Evolutionary conservation across 23 tunicate species (phyloP).

Genomic region (Halocynthia roretzi): DNA sequence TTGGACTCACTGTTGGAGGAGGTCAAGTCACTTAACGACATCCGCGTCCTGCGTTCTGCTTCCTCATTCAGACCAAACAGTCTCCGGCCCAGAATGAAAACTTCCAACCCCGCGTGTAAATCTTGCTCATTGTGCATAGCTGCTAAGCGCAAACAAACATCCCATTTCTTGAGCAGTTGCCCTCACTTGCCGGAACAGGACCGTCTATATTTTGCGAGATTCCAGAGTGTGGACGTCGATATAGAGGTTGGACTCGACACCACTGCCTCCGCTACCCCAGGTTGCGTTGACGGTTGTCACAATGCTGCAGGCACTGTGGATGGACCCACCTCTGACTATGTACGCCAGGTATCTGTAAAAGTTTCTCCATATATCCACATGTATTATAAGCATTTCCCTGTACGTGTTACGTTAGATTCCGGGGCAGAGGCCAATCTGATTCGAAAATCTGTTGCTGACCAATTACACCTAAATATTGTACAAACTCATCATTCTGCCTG

Average conservation of each 20-base stretch:
- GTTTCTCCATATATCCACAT: background rate
- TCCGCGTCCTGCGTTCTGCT: background rate
- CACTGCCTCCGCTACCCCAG: too few relatives aligned
- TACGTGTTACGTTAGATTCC: background rate
- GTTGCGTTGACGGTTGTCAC: background rate
- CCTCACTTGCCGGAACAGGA: background rate
- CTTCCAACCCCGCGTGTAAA: too few relatives aligned
- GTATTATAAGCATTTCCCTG: background rate
- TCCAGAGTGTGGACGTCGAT: background rate
- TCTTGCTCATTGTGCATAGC: background rate
- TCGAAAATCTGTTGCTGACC: background rate
- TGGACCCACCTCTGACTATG: too few relatives aligned
- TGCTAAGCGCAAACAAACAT: background rate
- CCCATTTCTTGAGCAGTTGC: background rate
- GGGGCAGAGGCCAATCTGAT: background rate
- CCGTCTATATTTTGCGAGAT: background rate
- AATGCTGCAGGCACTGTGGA: background rate
- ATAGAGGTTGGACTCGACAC: background rate
- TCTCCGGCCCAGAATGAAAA: too few relatives aligned
- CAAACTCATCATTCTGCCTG: background rate
- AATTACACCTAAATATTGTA: background rate
- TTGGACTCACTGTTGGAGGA: background rate
- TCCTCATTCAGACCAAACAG: too few relatives aligned
- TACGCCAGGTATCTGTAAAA: slow-evolving; percentile 4
- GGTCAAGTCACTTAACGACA: background rate